Base-by-base conservation (phyloP, 2,113 vertebrate genomes). In the Scortum barcoo region DNA sequence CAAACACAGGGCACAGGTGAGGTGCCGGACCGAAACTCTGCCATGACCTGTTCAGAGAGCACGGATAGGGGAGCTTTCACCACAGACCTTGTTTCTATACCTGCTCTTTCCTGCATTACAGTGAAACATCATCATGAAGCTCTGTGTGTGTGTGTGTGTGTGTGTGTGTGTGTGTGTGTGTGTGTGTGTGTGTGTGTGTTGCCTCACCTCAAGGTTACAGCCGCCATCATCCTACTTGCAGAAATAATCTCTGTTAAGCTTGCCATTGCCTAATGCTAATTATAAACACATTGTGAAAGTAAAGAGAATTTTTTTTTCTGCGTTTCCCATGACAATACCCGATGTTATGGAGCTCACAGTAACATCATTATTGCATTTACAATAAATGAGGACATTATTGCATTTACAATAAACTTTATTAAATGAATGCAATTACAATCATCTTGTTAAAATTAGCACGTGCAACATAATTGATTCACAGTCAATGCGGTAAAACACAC, bases 341-440 rank as follows among this genome's bases (percentile, higher is more conserved):
- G 28, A 38, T 46, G 58, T 74, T 66, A 80, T 67, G 33, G 81
- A 89, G 80, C 58, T 76, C 83, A 68, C 75, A 57, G 24, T 74
- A 77, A 82, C 80, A 83, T 77, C 78, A 84, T 89, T 85, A 86
- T 71, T 89, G 74, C 42, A 36, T 84, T 68, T 56, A 70, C 68
- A 83, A 68, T 78, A 74, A 89, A 86, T 76, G 48, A 84, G 51
- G 63, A 80, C 80, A 54, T 81, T 71, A 80, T 86, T 90, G 76
- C 65, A 60, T 88, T 85, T 72, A 77, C 50, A 71, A 66, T 84
- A 82, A 72, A 83, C 70, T 91, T 90, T 75, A 85, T 90, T 85
- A 78, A 63, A 81, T 86, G 72, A 78, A 75, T 81, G 77, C 42
- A 66, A 71, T 89, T 80, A 71, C 75, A 74, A 50, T 81, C 68